Base-by-base conservation (phyloP, 2,888 invertebrate species). In the Eupithecia insigniata region DNA sequence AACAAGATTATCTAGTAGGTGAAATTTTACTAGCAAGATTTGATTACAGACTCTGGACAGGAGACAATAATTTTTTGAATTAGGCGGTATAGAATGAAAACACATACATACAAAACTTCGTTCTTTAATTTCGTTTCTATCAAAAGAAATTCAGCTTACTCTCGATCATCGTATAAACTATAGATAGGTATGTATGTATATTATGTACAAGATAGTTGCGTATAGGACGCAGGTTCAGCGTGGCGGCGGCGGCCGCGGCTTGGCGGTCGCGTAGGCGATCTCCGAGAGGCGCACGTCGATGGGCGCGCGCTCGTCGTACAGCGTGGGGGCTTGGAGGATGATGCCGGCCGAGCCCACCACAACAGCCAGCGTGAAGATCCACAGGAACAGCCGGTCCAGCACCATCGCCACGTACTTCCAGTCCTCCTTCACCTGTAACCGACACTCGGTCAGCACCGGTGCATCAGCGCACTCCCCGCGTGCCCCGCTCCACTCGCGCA, bases 361-460 rank as follows among this genome's bases (percentile, higher is more conserved):
- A 85, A 99, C 99, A 67, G 99, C 98, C 87, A 98, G 95, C 82
- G 99, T 98, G 95, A 99, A 99, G 90, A 99, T 98, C 97, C 98
- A 99, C 84, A 99, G 96, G 95, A 99, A 99, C 85, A 99, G 95
- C 78, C 99, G 96, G 93, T 99, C 99, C 89, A 99, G 95, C 80
- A 99, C 99, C 98, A 99, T 98, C 78, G 99, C 99, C 82, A 99
- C 99, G 93, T 98, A 99, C 92, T 99, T 99, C 99, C 99, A 99
- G 95, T 99, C 99, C 95, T 99, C 98, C 93, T 98, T 98, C 81
- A 98, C 98, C 98, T 98, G 86, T 71, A 87, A 64, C 92, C 88
- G 96, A 95, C 96, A 22, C 61, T 6, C 32, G 32, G 2, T 61
- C 28, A 30, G 61, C 32, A 51, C n/a, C 8, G n/a, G n/a, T n/a